Base-by-base conservation (phyloP, 2,797 vertebrate genomes). In the Siniperca obscura region DNA sequence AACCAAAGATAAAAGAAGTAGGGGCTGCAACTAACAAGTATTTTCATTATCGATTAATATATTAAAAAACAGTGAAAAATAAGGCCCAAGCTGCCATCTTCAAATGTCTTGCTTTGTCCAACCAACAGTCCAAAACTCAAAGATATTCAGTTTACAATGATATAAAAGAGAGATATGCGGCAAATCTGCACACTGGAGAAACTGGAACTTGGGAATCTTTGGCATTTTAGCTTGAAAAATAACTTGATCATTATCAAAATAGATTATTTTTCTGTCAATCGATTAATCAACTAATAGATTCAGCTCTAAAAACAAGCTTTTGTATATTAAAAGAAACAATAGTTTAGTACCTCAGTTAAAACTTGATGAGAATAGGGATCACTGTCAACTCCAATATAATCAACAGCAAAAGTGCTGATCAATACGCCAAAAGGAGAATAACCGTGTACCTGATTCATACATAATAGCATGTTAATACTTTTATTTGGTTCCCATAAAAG, bases 351-450 rank as follows among this genome's bases (percentile, higher is more conserved):
- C 64, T 34, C 8, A 59, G 13, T 25, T 25, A 36, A 4, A 48
- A 25, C 44, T 74, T 36, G 21, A 57, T n/a, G 7, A 38, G 22
- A 60, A 57, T 1, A 56, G 27, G 44, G 21, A 72, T 27, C 50
- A 16, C 6, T 13, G 48, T 73, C 36, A 64, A 44, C 27, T 67
- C 59, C 42, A 70, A 57, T 27, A 57, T 13, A 82, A 74, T 44
- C 2, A 65, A 74, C 19, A 71, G 12, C 16, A 66, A 60, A 82
- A 30, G 42, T 38, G 10, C 19, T 44, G 59, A 77, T 69, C 70
- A 82, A 38, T 74, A 56, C 8, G 61, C 38, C 14, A 66, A 71
- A 66, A 52, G 62, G 36, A 80, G 50, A 84, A 6, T 4, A 57
- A 71, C 19, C 50, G 38, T 42, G 40, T 16, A 59, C 66, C 72